Evolutionary conservation across 2,888 invertebrate genomes (phyloP).

Genomic region (Boloria euphrosyne): DNA sequence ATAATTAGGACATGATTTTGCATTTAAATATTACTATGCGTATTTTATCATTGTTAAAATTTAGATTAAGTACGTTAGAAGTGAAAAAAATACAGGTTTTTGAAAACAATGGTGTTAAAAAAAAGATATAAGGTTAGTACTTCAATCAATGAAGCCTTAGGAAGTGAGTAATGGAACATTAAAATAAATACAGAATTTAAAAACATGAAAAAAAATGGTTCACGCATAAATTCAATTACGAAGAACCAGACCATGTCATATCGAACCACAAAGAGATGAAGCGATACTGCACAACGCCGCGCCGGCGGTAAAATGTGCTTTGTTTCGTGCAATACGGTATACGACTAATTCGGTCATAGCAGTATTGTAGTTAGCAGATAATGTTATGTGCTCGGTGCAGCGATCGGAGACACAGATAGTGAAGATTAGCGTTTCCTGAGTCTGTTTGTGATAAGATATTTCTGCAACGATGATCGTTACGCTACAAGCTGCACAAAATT

Average conservation of each 20-base stretch:
- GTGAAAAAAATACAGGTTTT: too few species aligned
- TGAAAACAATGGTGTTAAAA: too few species aligned
- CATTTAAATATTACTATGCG: too few species aligned
- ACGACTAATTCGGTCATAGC: constrained; percentile 36
- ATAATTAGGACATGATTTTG: too few species aligned
- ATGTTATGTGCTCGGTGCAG: constrained; percentile 23
- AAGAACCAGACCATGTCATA: constrained; percentile 32
- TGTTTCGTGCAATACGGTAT: constrained; percentile 29
- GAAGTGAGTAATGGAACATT: too few species aligned
- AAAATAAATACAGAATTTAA: background rate
- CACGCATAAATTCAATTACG: constrained; percentile 8
- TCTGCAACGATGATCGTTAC: background rate
- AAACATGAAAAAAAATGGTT: background rate
- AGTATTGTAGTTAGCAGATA: constrained; percentile 28
- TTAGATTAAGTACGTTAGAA: too few species aligned
- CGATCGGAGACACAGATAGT: constrained; percentile 25
- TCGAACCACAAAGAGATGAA: constrained; percentile 33
- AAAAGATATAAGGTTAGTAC: too few species aligned
- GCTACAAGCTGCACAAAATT: constrained; percentile 4
- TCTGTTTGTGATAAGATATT: background rate
- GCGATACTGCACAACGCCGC: constrained; percentile 28
- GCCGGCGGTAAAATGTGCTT: constrained; percentile 29
- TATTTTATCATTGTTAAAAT: too few species aligned
- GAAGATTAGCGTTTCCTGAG: constrained; percentile 16
- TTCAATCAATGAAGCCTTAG: too few species aligned